Evolutionary conservation across 2,113 vertebrate genomes (phyloP), one percentile per base, ranked within the genome.

Genomic region (Lontra canadensis): DNA sequence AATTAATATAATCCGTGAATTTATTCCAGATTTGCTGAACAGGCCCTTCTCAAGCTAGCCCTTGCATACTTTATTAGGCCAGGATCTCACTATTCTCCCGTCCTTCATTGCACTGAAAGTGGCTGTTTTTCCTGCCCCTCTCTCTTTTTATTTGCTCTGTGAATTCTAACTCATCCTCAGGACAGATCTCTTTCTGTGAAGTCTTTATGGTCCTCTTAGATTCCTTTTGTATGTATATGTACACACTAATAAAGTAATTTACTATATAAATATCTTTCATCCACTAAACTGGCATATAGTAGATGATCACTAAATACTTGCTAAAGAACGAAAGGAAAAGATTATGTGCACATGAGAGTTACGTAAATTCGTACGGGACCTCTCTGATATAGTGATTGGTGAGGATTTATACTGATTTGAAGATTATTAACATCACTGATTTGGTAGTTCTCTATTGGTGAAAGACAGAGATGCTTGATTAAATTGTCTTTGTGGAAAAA

Each of bases 251-350:
- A 44, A 12, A 57, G 49, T 88, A 76, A 69, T 89, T 82, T 91
- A 39, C 23, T 76, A 9, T 61, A 17, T 63, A 86, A 65, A 90
- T 63, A 67, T 86, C 9, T 92, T 85, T 29, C 20, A 81, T 76
- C 8, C 11, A 26, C 12, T 73, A 44, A 76, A 49, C 55, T 89
- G 79, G 17, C 31, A 7, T 74, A 31, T 52, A 36, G 55, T 34
- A 80, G 42, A 20, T 83, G 47, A 42, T 88, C 8, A 61, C 23
- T 81, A 95, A 94, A 76, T 94, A 80, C 26, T 93, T 95, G 63
- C 82, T 92, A 39, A 80, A 88, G 83, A 34, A 95, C 82, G 79
- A 44, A 67, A 44, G 44, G 39, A 57, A 94, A 95, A 85, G 44
- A 76, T 71, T 67, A 63, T 13, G 7, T 85, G 25, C 20, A n/a